Percentiles rank a stretch among this genome's conserved stretches.
Conservation (phyloP, 2,797 vertebrate species). For the Rhincodon typus region DNA sequence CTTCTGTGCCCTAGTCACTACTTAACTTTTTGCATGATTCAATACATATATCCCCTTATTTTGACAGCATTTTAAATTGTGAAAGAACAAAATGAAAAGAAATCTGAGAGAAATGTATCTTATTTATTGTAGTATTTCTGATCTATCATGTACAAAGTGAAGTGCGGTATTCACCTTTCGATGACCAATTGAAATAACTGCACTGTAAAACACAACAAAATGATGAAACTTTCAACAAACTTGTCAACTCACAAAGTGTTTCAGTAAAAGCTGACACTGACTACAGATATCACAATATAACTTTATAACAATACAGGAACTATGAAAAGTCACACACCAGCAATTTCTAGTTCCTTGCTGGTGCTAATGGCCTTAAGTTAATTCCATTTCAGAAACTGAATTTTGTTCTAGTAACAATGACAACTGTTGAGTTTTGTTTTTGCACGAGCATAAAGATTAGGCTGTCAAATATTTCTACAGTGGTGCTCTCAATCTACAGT, state of each 20-base stretch:
- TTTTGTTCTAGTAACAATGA: not conserved
- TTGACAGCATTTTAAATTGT: not conserved
- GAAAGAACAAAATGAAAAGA: not conserved
- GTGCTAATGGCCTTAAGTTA: not conserved
- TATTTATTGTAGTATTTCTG: slow-evolving; percentile 28
- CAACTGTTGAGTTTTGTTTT: not conserved
- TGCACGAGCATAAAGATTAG: not conserved
- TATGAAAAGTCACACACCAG: not conserved
- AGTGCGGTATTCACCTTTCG: not conserved
- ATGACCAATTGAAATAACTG: not conserved
- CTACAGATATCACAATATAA: not conserved
- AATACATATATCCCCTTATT: not conserved
- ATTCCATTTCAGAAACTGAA: not conserved
- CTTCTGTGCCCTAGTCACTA: not conserved
- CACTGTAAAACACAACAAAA: slow-evolving; percentile 5
- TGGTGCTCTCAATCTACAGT: not conserved
- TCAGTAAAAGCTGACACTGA: not conserved
- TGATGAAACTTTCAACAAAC: slow-evolving; percentile 9
- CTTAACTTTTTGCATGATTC: not conserved
- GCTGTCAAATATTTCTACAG: not conserved
- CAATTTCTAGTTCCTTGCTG: slow-evolving; percentile 28
- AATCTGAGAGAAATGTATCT: not conserved
- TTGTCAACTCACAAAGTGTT: not conserved
- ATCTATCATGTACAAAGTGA: slow-evolving; percentile 15
- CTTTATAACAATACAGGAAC: not conserved